Percentiles rank a stretch among this genome's conserved stretches.
phyloP scores from a whole-genome alignment of 2,888 invertebrate genomes.

The Adelphocoris suturalis region DNA sequence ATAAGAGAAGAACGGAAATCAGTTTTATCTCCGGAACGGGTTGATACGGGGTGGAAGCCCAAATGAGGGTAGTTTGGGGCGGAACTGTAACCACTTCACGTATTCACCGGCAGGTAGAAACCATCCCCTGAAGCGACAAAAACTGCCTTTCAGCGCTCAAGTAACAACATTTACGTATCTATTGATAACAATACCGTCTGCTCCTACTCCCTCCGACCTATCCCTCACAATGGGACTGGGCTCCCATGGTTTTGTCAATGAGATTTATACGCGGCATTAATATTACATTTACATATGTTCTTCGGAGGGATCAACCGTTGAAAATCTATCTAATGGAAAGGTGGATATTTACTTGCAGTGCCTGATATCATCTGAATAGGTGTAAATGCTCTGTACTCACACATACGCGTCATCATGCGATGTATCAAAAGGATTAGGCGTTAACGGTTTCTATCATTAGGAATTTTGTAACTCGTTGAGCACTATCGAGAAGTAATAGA shows the following conservation, averaged over 20 bases:
- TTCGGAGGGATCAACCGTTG: slow-evolving; percentile 19
- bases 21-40: slow-evolving; percentile 61
- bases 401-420: no score
- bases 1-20: slow-evolving; percentile 65
- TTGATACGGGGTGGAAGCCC: slow-evolving; percentile 6
- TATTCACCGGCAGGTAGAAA: slow-evolving; percentile 50
- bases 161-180: slow-evolving; percentile 59
- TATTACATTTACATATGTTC: slow-evolving; percentile 40
- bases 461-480: no score
- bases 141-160: slow-evolving; percentile 49
- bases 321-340: not conserved
- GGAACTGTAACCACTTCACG: slow-evolving; percentile 61
- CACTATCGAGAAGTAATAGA: no score
- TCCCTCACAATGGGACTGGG: not conserved
- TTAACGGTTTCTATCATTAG: no score
- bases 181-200: slow-evolving; percentile 51
- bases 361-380: slow-evolving; percentile 3
- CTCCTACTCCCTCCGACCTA: not conserved
- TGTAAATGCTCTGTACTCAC: no score
- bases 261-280: slow-evolving; percentile 50
- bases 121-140: slow-evolving; percentile 29
- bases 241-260: slow-evolving; percentile 47
- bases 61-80: slow-evolving; percentile 58
- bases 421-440: no score
- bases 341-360: not conserved